phyloP scores from a whole-genome alignment of 2,797 vertebrate species.

The Moxostoma hubbsi region DNA sequence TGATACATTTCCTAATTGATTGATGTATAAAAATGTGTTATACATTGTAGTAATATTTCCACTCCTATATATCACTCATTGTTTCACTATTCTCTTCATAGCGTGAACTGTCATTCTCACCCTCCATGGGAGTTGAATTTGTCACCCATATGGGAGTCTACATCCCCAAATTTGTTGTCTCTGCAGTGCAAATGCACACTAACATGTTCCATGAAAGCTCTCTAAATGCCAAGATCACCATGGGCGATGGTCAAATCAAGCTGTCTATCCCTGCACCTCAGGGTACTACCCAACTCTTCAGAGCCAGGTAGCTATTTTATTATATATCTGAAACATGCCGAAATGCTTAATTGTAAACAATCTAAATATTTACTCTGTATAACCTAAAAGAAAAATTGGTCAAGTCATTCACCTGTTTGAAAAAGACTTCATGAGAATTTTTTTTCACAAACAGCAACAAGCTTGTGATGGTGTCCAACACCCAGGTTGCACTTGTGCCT shows the following conservation, averaged over 20 bases:
- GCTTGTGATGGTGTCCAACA: constrained; percentile 76
- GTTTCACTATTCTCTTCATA: constrained; percentile 51
- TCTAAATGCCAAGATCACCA: constrained; percentile 79
- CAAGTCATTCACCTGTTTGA: not conserved
- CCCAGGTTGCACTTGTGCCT: constrained; percentile 71
- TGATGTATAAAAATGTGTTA: not conserved
- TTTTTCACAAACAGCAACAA: constrained; percentile 78
- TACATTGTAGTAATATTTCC: not conserved
- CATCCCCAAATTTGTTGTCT: constrained; percentile 84
- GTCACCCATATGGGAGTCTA: constrained; percentile 85
- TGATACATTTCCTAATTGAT: not conserved
- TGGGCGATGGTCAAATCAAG: constrained; percentile 80
- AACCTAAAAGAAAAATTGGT: not conserved
- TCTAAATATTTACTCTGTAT: not conserved
- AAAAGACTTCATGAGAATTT: not conserved
- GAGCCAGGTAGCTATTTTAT: constrained; percentile 76
- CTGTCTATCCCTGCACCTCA: constrained; percentile 84
- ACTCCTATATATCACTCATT: not conserved
- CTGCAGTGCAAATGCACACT: constrained; percentile 84
- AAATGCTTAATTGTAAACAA: not conserved
- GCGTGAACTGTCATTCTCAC: constrained; percentile 78
- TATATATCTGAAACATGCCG: not conserved
- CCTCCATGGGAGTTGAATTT: constrained; percentile 87
- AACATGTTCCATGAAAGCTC: constrained; percentile 89
- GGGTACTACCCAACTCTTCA: constrained; percentile 80